Conservation (phyloP, 2,113 vertebrate species). For the Gymnorhina tibicen region DNA sequence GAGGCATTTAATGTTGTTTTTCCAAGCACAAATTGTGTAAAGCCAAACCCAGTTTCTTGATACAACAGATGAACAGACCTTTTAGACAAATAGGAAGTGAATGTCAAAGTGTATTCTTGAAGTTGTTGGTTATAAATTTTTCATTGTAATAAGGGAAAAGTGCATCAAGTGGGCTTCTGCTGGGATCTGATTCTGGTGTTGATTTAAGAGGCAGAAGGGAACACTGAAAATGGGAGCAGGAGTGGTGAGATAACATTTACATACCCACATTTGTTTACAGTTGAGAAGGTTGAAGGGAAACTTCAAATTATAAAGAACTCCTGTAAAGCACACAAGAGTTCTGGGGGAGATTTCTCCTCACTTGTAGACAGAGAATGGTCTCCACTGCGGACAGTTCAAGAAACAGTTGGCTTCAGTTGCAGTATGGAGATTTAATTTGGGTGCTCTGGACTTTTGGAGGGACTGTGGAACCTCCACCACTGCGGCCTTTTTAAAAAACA, state of each 20-base stretch:
- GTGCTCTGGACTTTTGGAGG: not conserved
- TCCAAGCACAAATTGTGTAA: not conserved
- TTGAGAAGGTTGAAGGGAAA: not conserved
- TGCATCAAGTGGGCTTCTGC: not conserved
- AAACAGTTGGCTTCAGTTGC: not conserved
- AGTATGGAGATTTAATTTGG: not conserved
- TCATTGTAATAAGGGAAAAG: not conserved
- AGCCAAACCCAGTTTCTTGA: not conserved
- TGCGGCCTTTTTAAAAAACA: not conserved
- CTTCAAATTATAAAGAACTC: not conserved
- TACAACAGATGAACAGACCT: not conserved
- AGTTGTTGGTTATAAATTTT: not conserved
- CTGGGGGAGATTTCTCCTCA: not conserved
- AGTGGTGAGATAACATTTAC: not conserved
- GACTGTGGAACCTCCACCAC: not conserved
- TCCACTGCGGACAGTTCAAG: not conserved
- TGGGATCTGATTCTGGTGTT: not conserved
- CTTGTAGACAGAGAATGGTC: not conserved
- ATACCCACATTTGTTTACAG: fast-evolving
- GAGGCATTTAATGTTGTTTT: not conserved
- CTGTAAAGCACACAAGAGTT: not conserved
- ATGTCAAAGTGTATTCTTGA: not conserved
- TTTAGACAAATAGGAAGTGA: not conserved
- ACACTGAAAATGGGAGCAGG: not conserved
- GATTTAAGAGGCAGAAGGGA: not conserved